A percentile compares a stretch with the other conserved stretches of the same genome.
Evolutionary conservation across 2,113 vertebrate species (phyloP).

Genomic region (Saimiri boliviensis): DNA sequence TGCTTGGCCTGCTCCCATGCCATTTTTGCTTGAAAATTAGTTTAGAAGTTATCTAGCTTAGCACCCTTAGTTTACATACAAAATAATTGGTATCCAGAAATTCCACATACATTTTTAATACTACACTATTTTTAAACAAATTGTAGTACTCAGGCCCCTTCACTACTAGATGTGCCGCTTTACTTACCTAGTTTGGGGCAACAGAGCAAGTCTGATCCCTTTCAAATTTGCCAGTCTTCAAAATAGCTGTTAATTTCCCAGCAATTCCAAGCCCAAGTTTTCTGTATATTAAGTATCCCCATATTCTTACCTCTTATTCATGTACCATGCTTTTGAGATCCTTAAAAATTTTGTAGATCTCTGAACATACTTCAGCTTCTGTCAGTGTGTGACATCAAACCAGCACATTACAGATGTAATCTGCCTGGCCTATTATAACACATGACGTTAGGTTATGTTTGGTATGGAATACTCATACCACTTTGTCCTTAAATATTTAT

Average conservation of each 20-base stretch:
- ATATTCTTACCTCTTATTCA: background rate
- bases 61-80: background rate
- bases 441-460: background rate
- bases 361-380: background rate
- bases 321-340: background rate
- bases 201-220: background rate
- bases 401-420: background rate
- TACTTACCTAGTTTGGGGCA: background rate
- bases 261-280: background rate
- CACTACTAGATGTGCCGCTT: background rate
- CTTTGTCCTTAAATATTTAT: background rate
- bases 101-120: background rate
- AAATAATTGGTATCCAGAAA: background rate
- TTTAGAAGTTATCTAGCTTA: background rate
- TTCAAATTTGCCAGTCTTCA: background rate
- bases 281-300: background rate
- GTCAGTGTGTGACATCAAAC: background rate
- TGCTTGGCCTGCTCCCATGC: background rate
- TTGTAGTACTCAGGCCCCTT: background rate
- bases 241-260: background rate
- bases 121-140: background rate
- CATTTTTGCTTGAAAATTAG: slow-evolving; percentile 36
- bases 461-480: background rate
- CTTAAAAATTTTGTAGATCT: background rate
- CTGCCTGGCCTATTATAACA: background rate